Conservation (phyloP, 2,888 invertebrate genomes). For the Drosophila villosipedis region DNA sequence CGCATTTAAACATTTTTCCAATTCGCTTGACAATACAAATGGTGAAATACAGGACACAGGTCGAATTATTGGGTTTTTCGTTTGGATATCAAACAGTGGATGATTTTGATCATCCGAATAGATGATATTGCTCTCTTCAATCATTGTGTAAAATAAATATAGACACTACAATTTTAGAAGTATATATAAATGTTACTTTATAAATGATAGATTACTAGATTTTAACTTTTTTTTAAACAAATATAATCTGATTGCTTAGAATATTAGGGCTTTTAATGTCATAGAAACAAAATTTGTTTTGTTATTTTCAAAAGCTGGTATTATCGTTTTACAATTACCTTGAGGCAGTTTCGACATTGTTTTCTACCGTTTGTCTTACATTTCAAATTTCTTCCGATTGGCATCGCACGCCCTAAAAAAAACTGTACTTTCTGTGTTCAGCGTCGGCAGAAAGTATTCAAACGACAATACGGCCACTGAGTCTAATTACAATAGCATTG, state of each 20-base stretch:
- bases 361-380: slow-evolving; percentile 12
- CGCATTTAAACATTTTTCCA: slow-evolving; percentile 5
- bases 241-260: background rate
- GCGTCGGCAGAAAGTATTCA: slow-evolving; percentile 48
- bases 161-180: slow-evolving; percentile 20
- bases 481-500: slow-evolving; percentile 71
- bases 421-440: slow-evolving; percentile 28
- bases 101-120: slow-evolving; percentile 3
- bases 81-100: slow-evolving; percentile 12
- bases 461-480: slow-evolving; percentile 50
- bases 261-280: background rate
- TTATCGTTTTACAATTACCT: background rate
- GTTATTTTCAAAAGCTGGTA: background rate
- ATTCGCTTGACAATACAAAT: slow-evolving; percentile 10
- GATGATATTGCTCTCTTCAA: slow-evolving; percentile 8
- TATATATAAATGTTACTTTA: background rate
- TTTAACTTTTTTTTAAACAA: background rate
- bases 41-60: background rate
- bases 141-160: slow-evolving; percentile 23
- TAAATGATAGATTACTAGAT: slow-evolving; percentile 28
- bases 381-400: slow-evolving; percentile 23
- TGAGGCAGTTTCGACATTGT: background rate
- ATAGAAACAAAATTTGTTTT: background rate
- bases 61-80: background rate
- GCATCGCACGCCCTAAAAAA: slow-evolving; percentile 20